phyloP scores from a whole-genome alignment of 2,888 invertebrate species.

The Andrena camellia region DNA sequence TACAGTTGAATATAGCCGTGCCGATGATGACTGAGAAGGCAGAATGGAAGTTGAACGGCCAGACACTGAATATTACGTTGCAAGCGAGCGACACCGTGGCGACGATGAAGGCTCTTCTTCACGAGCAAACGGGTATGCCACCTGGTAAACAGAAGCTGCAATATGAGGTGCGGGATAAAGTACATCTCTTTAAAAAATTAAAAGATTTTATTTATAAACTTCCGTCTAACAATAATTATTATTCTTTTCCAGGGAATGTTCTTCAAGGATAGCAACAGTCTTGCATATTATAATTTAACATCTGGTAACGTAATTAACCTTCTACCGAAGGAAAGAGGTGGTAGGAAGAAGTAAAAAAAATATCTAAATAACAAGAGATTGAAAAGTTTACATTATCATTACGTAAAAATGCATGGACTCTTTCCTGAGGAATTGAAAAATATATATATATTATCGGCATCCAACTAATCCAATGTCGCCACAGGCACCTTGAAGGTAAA shows the following conservation, averaged over 20 bases:
- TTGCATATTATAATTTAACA: constrained; percentile 98
- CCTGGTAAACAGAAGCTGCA: constrained; percentile 98
- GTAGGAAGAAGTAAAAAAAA: constrained; percentile 94
- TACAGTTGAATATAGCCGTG: constrained; percentile 92
- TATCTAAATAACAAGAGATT: constrained; percentile 10
- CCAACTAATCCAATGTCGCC: background rate
- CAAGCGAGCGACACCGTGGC: constrained; percentile 92
- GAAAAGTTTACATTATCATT: constrained; percentile 8
- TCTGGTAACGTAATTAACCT: constrained; percentile 94
- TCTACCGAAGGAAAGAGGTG: constrained; percentile 98
- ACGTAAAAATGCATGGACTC: constrained; percentile 3
- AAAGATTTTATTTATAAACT: constrained; percentile 9
- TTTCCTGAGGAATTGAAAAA: background rate
- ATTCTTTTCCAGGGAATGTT: constrained; percentile 93
- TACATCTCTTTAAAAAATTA: background rate
- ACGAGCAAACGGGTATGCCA: constrained; percentile 96
- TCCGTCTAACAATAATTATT: background rate
- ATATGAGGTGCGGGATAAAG: constrained; percentile 90
- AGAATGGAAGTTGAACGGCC: constrained; percentile 98
- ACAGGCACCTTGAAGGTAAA: constrained; percentile 6
- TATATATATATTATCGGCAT: background rate
- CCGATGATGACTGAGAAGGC: constrained; percentile 95
- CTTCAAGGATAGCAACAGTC: constrained; percentile 97
- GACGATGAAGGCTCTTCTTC: constrained; percentile 94
- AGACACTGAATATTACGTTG: constrained; percentile 92